A percentile compares a stretch with the other conserved stretches of the same genome.
These are phyloP conservation scores for Procambarus virginalis DNA, from an alignment of 1,140 invertebrate species.

Conservation along the genomic window DNA sequence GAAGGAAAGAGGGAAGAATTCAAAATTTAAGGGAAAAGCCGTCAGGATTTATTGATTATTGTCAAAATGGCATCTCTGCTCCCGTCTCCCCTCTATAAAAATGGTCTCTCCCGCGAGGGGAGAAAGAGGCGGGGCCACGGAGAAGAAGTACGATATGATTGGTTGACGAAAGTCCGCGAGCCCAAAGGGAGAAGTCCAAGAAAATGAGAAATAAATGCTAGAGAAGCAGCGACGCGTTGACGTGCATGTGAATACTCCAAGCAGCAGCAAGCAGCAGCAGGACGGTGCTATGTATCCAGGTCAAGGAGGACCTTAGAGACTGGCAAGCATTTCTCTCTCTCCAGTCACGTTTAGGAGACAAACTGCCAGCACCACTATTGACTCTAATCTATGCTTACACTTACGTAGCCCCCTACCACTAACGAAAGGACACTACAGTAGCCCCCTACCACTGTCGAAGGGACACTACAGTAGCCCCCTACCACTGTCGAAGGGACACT, in stretches of 20 bases:
- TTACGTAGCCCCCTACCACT: too few relatives aligned
- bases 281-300: not conserved
- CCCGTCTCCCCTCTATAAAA: conserved; percentile 40
- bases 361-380: too few relatives aligned
- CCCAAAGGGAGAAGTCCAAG: conserved; percentile 22
- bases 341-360: too few relatives aligned
- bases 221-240: not conserved
- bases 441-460: too few relatives aligned
- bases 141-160: conserved; percentile 41
- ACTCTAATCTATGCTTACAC: too few relatives aligned
- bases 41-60: conserved; percentile 48
- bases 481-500: too few relatives aligned
- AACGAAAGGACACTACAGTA: too few relatives aligned
- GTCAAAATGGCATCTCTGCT: conserved; percentile 57
- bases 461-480: too few relatives aligned
- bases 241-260: not conserved
- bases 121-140: conserved; percentile 32
- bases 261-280: not conserved
- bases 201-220: conserved; percentile 49
- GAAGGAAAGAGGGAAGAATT: too few relatives aligned
- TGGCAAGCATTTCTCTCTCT: too few relatives aligned
- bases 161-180: conserved; percentile 40
- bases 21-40: not conserved
- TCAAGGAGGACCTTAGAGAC: not conserved
- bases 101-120: conserved; percentile 22